Percentiles rank a stretch among this genome's conserved stretches.
These are phyloP conservation scores for Brachylomia viminalis DNA, from an alignment of 2,888 invertebrate species.

Conservation along the genomic window DNA sequence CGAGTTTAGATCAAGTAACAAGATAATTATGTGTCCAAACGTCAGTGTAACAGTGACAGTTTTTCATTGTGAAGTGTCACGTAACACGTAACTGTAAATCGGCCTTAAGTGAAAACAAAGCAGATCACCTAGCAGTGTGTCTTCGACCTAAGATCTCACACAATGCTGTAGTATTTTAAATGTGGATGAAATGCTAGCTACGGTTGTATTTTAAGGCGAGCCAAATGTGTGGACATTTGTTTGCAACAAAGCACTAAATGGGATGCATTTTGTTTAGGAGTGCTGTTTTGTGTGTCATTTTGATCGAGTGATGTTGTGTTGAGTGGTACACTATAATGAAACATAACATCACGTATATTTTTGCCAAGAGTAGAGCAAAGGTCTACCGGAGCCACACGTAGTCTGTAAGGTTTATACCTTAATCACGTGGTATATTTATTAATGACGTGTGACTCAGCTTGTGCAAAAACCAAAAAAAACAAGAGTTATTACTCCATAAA, in stretches of 20 bases:
- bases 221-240: conserved; percentile 67
- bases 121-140: neutral
- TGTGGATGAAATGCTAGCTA: conserved; percentile 68
- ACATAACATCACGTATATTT: neutral
- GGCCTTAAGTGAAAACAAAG: neutral
- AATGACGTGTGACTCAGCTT: too few species aligned
- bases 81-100: too few species aligned
- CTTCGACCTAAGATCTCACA: conserved; percentile 63
- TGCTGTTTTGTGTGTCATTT: conserved; percentile 42
- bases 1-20: too few species aligned
- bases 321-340: conserved; percentile 8
- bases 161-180: conserved; percentile 72
- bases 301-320: conserved; percentile 35
- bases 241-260: conserved; percentile 61
- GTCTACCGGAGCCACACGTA: too few species aligned
- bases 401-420: too few species aligned
- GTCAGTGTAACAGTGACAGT: too few species aligned
- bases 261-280: conserved; percentile 56
- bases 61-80: too few species aligned
- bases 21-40: too few species aligned
- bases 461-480: too few species aligned
- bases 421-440: too few species aligned
- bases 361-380: too few species aligned
- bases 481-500: too few species aligned
- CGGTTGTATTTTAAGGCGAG: conserved; percentile 67